phyloP scores from a whole-genome alignment of 1,140 invertebrate species.

The Gryon sp. region DNA sequence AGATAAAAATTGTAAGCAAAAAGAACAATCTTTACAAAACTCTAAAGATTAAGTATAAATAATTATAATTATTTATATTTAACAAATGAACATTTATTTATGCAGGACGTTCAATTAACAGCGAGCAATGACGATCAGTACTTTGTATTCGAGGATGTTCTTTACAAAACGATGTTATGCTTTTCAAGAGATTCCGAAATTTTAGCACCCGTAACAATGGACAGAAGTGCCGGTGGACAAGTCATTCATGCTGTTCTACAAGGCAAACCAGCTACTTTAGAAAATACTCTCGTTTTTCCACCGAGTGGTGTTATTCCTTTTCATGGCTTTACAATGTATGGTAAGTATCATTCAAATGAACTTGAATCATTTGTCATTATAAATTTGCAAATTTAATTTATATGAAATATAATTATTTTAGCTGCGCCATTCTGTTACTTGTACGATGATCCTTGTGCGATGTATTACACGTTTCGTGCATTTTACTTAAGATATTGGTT shows the following conservation, averaged over 20 bases:
- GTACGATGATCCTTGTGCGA: slow-evolving; percentile 90
- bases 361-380: not conserved
- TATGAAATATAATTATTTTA: slow-evolving; percentile 73
- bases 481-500: slow-evolving; percentile 96
- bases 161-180: slow-evolving; percentile 96
- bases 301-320: slow-evolving; percentile 97
- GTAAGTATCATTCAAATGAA: slow-evolving; percentile 80
- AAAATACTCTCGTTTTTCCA: slow-evolving; percentile 90
- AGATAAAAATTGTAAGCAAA: too few species aligned
- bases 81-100: not conserved
- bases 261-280: slow-evolving; percentile 84
- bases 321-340: slow-evolving; percentile 98
- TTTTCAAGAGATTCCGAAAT: slow-evolving; percentile 94
- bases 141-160: slow-evolving; percentile 97
- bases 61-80: too few species aligned
- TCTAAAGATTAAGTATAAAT: too few species aligned
- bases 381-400: not conserved
- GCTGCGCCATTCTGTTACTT: slow-evolving; percentile 97
- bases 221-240: slow-evolving; percentile 76
- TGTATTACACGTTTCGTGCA: slow-evolving; percentile 94
- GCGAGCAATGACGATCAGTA: slow-evolving; percentile 98
- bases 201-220: slow-evolving; percentile 83
- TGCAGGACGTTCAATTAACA: slow-evolving; percentile 93
- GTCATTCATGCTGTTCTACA: slow-evolving; percentile 83
- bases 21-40: too few species aligned